phyloP scores from a whole-genome alignment of 2,888 invertebrate genomes.

The Brenthis ino region DNA sequence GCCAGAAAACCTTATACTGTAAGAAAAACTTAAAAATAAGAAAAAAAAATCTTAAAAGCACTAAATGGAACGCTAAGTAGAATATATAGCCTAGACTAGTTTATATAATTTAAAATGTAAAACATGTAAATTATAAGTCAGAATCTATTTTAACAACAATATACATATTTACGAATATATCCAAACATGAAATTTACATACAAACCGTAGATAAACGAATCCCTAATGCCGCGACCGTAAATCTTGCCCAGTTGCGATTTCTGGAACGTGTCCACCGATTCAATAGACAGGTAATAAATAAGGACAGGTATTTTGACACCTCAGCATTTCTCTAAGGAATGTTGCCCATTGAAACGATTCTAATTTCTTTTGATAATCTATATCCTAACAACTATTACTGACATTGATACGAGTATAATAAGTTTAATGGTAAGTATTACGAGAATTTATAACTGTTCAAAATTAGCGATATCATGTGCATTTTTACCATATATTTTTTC shows the following conservation, averaged over 20 bases:
- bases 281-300: slow-evolving; percentile 47
- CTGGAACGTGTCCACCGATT: slow-evolving; percentile 42
- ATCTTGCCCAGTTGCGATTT: slow-evolving; percentile 38
- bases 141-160: slow-evolving; percentile 7
- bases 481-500: too few relatives aligned
- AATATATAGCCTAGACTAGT: too few relatives aligned
- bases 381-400: too few relatives aligned
- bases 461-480: too few relatives aligned
- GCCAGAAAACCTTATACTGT: too few relatives aligned
- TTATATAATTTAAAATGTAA: too few relatives aligned
- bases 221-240: slow-evolving; percentile 31
- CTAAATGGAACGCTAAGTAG: too few relatives aligned
- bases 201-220: slow-evolving; percentile 28
- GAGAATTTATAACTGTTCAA: too few relatives aligned
- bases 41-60: too few relatives aligned
- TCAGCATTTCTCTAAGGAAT: slow-evolving; percentile 42
- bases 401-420: too few relatives aligned
- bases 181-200: slow-evolving; percentile 20
- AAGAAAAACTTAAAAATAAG: too few relatives aligned
- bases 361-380: slow-evolving; percentile 24
- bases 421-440: too few relatives aligned
- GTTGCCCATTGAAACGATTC: slow-evolving; percentile 22
- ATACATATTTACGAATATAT: not conserved
- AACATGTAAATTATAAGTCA: not conserved
- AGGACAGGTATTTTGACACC: slow-evolving; percentile 49